Percentiles rank a stretch among this genome's conserved stretches.
These are phyloP conservation scores for Tauraco erythrolophus DNA, from an alignment of 2,113 vertebrate genomes.

Conservation along the genomic window DNA sequence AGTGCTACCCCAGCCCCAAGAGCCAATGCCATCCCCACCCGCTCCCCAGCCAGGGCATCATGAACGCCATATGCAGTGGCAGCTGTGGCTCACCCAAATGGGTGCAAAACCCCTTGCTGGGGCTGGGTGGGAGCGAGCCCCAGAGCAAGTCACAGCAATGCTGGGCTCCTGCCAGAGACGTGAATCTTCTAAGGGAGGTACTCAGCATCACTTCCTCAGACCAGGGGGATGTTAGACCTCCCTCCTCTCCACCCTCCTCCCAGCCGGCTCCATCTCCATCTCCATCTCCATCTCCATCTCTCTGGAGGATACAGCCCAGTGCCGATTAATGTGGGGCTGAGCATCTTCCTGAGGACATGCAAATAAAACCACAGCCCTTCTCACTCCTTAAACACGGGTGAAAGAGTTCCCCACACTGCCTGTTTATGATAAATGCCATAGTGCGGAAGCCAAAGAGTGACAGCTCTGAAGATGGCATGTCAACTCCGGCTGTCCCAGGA, in stretches of 20 bases:
- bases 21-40: neutral
- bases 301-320: neutral
- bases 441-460: neutral
- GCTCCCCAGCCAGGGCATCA: neutral
- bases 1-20: neutral
- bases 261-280: neutral
- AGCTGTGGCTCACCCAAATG: neutral
- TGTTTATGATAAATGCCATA: neutral
- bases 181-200: neutral
- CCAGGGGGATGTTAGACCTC: neutral
- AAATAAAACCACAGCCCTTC: slow-evolving; percentile 29
- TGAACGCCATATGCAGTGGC: neutral
- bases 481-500: neutral
- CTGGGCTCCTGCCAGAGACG: neutral
- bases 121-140: neutral
- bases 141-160: neutral
- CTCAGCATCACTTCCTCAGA: neutral
- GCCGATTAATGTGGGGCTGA: neutral
- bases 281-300: too few species aligned
- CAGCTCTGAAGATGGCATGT: slow-evolving; percentile 18
- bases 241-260: neutral
- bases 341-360: slow-evolving; percentile 2
- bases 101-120: neutral
- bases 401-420: neutral
- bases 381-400: neutral